These are phyloP conservation scores for Ectropis grisescens DNA, from an alignment of 1,140 invertebrate species.

Conservation along the genomic window DNA sequence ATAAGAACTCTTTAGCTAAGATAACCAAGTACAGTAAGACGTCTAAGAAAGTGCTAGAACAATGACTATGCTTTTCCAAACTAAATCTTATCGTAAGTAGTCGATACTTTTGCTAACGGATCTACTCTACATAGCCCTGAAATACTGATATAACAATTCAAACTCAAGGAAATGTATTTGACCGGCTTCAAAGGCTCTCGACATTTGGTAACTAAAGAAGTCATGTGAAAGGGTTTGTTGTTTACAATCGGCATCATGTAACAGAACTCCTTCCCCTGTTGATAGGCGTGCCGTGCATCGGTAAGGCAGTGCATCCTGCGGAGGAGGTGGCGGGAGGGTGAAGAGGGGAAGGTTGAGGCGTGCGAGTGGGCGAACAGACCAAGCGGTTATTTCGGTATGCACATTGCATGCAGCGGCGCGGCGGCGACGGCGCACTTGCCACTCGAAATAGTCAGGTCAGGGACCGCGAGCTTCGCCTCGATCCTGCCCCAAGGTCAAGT, in stretches of 20 bases:
- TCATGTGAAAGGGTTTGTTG: slow-evolving; percentile 25
- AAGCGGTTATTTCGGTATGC: slow-evolving; percentile 67
- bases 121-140: too few relatives aligned
- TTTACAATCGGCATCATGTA: slow-evolving; percentile 18
- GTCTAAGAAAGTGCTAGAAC: too few relatives aligned
- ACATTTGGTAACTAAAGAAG: too few relatives aligned
- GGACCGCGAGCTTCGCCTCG: slow-evolving; percentile 57
- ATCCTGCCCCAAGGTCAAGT: slow-evolving; percentile 66
- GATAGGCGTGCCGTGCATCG: slow-evolving; percentile 35
- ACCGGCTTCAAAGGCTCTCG: too few relatives aligned
- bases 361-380: slow-evolving; percentile 19
- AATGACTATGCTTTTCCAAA: too few relatives aligned
- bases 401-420: slow-evolving; percentile 59
- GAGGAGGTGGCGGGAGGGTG: slow-evolving; percentile 8
- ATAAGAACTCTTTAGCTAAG: too few relatives aligned
- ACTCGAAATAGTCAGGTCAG: slow-evolving; percentile 69
- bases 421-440: slow-evolving; percentile 49
- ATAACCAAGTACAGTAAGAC: too few relatives aligned
- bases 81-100: too few relatives aligned
- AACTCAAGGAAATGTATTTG: too few relatives aligned
- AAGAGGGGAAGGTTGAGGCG: too few relatives aligned
- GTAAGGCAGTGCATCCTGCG: slow-evolving; percentile 29
- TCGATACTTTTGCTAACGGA: too few relatives aligned
- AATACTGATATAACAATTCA: too few relatives aligned
- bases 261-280: slow-evolving; percentile 23